Evolutionary conservation across 2,888 invertebrate species (phyloP).

Genomic region (Drosophila mercatorum): DNA sequence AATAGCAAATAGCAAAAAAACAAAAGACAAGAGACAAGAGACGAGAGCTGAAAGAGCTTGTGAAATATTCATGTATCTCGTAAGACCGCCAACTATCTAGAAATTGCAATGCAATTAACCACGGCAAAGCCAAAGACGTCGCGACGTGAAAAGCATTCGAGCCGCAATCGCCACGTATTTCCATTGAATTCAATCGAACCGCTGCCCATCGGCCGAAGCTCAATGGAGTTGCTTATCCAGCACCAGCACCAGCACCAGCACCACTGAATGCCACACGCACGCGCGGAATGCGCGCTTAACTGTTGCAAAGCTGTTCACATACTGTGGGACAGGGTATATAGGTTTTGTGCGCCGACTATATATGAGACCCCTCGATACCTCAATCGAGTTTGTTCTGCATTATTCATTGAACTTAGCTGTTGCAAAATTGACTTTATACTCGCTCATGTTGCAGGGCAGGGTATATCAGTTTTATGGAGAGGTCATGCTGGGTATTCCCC

Average conservation of each 20-base stretch:
- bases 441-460: background rate
- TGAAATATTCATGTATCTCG: constrained; percentile 29
- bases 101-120: constrained; percentile 44
- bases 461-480: background rate
- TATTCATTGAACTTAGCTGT: no score
- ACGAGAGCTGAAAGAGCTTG: constrained; percentile 34
- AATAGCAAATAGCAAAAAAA: constrained; percentile 22
- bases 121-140: constrained; percentile 1
- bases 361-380: background rate
- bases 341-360: background rate
- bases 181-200: constrained; percentile 48
- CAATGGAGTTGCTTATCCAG: constrained; percentile 47
- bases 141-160: constrained; percentile 33
- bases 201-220: constrained; percentile 34
- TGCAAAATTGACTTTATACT: background rate
- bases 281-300: constrained; percentile 1
- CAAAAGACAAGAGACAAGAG: background rate
- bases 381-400: constrained; percentile 10
- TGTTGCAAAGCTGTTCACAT: constrained; percentile 10
- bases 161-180: constrained; percentile 23
- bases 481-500: no score
- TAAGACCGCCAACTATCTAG: background rate
- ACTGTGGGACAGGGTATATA: background rate
- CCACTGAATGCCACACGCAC: background rate
- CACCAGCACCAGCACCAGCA: no score